Evolutionary conservation across 2,113 vertebrate genomes (phyloP).

Genomic region (Azemiops feae): DNA sequence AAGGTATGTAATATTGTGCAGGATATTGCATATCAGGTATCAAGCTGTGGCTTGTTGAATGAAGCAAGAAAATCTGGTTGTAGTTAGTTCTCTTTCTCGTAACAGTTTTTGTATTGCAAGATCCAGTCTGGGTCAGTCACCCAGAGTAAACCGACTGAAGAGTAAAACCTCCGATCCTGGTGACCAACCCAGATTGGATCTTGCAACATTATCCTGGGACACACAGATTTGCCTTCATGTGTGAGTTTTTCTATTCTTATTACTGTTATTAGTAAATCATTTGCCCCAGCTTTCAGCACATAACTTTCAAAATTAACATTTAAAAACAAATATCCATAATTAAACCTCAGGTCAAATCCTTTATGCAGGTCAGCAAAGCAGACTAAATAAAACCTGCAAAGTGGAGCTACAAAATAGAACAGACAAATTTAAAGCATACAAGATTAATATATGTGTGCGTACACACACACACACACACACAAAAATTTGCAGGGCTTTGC

Average conservation of each 20-base stretch:
- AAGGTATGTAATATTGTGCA: background rate
- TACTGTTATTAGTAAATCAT: background rate
- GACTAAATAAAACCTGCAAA: background rate
- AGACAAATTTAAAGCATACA: background rate
- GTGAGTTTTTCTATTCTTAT: background rate
- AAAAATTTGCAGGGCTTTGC: background rate
- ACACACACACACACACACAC: background rate
- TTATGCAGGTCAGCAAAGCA: background rate
- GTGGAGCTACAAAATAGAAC: background rate
- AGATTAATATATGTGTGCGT: background rate
- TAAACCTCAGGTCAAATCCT: background rate
- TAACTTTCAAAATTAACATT: background rate
- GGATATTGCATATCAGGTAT: background rate
- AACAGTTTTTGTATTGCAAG: background rate
- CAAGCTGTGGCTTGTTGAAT: background rate
- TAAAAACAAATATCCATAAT: background rate
- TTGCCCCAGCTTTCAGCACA: background rate
- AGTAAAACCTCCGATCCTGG: background rate
- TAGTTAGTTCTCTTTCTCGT: background rate
- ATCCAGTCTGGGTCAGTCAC: no score
- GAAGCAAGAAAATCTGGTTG: background rate
- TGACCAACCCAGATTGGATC: background rate
- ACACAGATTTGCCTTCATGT: background rate
- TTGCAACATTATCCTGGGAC: background rate
- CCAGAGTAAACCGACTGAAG: background rate